Base-by-base conservation (phyloP, 1,140 invertebrate genomes). In the Capitella teleta region DNA sequence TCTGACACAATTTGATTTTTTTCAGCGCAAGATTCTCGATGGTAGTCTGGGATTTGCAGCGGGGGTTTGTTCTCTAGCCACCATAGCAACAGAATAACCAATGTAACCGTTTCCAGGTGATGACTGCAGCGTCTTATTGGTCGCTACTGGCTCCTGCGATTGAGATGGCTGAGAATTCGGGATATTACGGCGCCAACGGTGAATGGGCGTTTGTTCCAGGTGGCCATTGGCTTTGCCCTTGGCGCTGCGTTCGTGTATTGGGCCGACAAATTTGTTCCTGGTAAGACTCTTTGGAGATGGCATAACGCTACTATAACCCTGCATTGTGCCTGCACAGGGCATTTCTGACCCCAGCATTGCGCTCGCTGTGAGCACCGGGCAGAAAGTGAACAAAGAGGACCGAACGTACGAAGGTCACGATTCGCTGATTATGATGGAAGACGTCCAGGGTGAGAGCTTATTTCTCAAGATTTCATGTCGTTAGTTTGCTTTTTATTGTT, bases 61-160 rank as follows among this genome's bases (percentile, higher is more conserved):
- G 42, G 94, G 94, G 50, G 94, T 79, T 56, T 62, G 68, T 55
- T 19, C 10, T 41, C 19, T 41, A 41, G 38, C 19, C 38, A 41
- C 18, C 16, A 12, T 10, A 16, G 10, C 16, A 16, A 12, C 32
- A 34, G 32, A 34, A 34, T 34, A 34, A 34, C 12, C 19, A n/a
- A 41, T 19, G 19, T 36, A 48, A 34, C 60, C 46, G 36, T 41
- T 55, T 55, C 3, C 48, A 74, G 74, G 74, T 97, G 0, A 98
- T 98, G 95, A 82, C 87, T 14, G 92, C 94, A 19, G 94, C 94
- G 1, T 95, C 91, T 2, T 98, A 92, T 68, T 98, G 94, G 93
- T 97, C 92, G 3, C 74, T 98, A 2, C 74, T 98, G 23, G 82
- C 83, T 50, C 94, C 94, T 52, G 92, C 92, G 14, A 92, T 98